Evolutionary conservation across 2,888 invertebrate genomes (phyloP), one percentile per base, ranked within the genome.

Genomic region (Polyommatus iphigenia): DNA sequence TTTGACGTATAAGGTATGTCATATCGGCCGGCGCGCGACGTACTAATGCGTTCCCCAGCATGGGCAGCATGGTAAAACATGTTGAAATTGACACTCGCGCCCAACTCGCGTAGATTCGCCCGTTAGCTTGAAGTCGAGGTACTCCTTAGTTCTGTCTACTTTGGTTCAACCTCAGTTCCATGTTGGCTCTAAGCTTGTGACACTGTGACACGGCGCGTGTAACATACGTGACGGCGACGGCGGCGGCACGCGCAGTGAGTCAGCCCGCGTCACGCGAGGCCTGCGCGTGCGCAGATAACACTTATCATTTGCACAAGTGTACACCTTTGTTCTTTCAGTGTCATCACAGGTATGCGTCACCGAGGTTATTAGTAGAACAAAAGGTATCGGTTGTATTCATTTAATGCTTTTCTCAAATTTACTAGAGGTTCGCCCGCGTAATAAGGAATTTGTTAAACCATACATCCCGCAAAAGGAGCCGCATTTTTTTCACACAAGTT

Each of bases 211-310:
- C 20, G 20, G 59, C 36, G 29, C 71, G 32, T 71, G 79, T 62
- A 77, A 24, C 62, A 62, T 62, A 80, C 79, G 79, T 80, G 78
- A 54, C 67, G 75, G 73, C 54, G 20, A 54, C 76, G 77, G 73
- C 54, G 20, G 46, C 76, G 77, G 77, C 77, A 77, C 62, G 62
- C 62, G 78, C 78, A 71, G 80, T 73, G 78, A 78, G 71, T 57
- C 77, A 77, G 36, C 71, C 71, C 41, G 76, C 80, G 80, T 79
- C 80, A 79, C 79, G 80, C 79, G 78, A 79, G 82, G 79, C 79
- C 79, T 78, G 77, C 81, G 80, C 81, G 81, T 81, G 81, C 81
- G 77, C 36, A 54, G 72, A 72, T 72, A 72, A 72, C 72, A 72
- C 72, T 72, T 72, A 72, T 72, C 72, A 41, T 72, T 41, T 72